Conservation (phyloP, 2,797 vertebrate genomes). For the Holocentrus rufus region DNA sequence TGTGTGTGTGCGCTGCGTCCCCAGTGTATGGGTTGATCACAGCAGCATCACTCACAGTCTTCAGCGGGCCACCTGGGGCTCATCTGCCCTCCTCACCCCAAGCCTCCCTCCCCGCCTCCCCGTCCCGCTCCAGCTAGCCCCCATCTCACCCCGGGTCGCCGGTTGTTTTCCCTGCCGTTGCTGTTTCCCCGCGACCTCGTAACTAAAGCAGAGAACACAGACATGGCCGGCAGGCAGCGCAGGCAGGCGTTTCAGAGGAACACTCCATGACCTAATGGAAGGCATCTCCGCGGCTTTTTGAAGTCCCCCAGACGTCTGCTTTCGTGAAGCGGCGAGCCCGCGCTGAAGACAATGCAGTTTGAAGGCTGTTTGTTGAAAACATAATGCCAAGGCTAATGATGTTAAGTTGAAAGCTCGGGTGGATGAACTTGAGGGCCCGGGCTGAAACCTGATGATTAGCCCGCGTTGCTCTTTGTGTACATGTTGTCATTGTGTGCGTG, state of each 20-base stretch:
- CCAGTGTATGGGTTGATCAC: slow-evolving; percentile 52
- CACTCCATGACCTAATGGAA: slow-evolving; percentile 68
- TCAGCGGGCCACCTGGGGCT: slow-evolving; percentile 62
- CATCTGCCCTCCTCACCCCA: slow-evolving; percentile 34
- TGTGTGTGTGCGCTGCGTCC: not conserved
- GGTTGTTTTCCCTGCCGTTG: slow-evolving; percentile 56
- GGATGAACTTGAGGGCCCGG: slow-evolving; percentile 47
- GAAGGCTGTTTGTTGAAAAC: slow-evolving; percentile 68
- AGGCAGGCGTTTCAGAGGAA: slow-evolving; percentile 51
- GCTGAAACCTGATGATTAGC: slow-evolving; percentile 49
- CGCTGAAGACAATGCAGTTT: slow-evolving; percentile 60
- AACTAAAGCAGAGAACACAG: slow-evolving; percentile 69
- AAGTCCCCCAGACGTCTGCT: slow-evolving; percentile 67
- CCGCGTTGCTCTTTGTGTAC: slow-evolving; percentile 5
- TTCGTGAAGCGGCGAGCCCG: slow-evolving; percentile 40
- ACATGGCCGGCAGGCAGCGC: slow-evolving; percentile 56
- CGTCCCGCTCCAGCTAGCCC: slow-evolving; percentile 26
- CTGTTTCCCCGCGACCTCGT: slow-evolving; percentile 61
- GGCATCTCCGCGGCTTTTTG: slow-evolving; percentile 66
- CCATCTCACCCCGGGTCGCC: slow-evolving; percentile 55
- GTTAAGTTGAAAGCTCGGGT: slow-evolving; percentile 61
- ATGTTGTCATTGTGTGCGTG: slow-evolving; percentile 25
- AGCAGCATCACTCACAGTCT: slow-evolving; percentile 65
- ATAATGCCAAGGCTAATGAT: slow-evolving; percentile 63
- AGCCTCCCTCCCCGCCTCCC: slow-evolving; percentile 33